Evolutionary conservation across 2,797 vertebrate genomes (phyloP).

Genomic region (Myotis pilosus): DNA sequence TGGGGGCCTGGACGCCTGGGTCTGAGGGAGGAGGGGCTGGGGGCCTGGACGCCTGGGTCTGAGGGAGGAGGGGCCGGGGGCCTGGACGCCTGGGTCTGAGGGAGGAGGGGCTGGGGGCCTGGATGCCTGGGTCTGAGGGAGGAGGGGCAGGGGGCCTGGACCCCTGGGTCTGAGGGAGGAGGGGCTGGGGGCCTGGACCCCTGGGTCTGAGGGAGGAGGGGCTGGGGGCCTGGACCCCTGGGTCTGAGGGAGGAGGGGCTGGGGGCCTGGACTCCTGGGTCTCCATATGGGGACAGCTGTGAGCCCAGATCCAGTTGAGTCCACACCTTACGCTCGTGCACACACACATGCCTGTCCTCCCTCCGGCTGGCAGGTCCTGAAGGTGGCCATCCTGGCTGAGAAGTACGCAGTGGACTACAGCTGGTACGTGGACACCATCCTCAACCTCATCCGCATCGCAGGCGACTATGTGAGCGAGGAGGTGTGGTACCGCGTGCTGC

Average conservation of each 20-base stretch:
- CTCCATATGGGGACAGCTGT: neutral
- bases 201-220: neutral
- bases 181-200: no score
- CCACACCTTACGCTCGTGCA: rapidly evolving
- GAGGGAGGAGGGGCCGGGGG: neutral
- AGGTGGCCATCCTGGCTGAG: conserved; percentile 85
- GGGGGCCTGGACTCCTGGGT: neutral
- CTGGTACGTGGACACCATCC: conserved; percentile 87
- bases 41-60: neutral
- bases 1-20: no score
- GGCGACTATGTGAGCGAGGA: conserved; percentile 87
- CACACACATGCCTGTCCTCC: rapidly evolving
- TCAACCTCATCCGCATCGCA: conserved; percentile 86
- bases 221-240: neutral
- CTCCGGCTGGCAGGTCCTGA: conserved; percentile 78
- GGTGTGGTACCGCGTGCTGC: conserved; percentile 86
- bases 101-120: neutral
- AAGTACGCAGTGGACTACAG: conserved; percentile 86
- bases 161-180: neutral
- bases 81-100: neutral
- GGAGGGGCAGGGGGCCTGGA: neutral
- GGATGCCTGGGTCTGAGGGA: neutral
- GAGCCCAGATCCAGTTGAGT: neutral
- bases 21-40: neutral
- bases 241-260: neutral